Conservation (phyloP, 2,888 invertebrate species). For the Megalurothrips usitatus region DNA sequence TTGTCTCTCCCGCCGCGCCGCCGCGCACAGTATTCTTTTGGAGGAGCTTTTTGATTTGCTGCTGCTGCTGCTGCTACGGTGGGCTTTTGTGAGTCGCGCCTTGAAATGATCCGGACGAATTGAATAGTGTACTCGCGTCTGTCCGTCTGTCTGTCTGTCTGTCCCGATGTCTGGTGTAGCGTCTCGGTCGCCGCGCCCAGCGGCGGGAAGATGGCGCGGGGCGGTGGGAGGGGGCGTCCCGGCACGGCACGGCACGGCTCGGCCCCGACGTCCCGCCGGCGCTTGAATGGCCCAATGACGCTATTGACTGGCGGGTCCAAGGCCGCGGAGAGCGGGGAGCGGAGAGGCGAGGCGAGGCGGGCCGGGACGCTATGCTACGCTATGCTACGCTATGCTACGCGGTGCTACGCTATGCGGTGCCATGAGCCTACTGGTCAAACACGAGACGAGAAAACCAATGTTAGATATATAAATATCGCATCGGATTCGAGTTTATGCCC, state of each 20-base stretch:
- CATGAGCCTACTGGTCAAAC: too few species aligned
- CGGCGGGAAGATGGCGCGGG: slow-evolving; percentile 33
- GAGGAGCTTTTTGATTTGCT: not conserved
- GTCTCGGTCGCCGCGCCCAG: slow-evolving; percentile 29
- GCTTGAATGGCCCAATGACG: slow-evolving; percentile 32
- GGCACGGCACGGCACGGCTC: too few species aligned
- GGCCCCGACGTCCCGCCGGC: too few species aligned
- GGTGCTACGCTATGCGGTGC: too few species aligned
- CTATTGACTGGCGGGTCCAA: slow-evolving; percentile 37
- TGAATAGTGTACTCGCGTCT: slow-evolving; percentile 31
- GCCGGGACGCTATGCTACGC: not conserved
- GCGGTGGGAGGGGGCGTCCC: slow-evolving; percentile 35
- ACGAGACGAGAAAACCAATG: too few species aligned
- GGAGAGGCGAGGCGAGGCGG: too few species aligned
- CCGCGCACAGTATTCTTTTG: too few species aligned
- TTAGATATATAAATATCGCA: too few species aligned
- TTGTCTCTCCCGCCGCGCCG: not conserved
- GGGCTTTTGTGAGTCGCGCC: not conserved
- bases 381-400: too few species aligned
- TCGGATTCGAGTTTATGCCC: too few species aligned
- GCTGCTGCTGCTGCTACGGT: not conserved
- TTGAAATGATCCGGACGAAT: slow-evolving; percentile 16
- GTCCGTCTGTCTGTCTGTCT: slow-evolving; percentile 35
- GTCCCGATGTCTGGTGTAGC: slow-evolving; percentile 42
- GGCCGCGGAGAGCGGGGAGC: too few species aligned